Evolutionary conservation across 92 coral and sea anemone species (phyloP), one percentile per base, ranked within the genome.

Genomic region (Nematostella vectensis): DNA sequence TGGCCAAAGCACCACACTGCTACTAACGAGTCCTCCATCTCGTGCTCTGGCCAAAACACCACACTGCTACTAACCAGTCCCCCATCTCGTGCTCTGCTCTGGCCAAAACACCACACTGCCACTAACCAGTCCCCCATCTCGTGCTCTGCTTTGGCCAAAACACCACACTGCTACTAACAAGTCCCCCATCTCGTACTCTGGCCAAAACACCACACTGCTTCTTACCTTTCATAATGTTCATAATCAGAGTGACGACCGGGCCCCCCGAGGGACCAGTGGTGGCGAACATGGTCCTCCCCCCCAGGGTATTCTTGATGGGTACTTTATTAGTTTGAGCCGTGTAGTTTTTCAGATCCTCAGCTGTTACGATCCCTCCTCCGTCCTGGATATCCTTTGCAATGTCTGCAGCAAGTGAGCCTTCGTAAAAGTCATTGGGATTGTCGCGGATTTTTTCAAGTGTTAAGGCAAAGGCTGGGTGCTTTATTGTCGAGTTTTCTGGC

Each of bases 181-280:
- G n/a, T n/a, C n/a, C n/a, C n/a, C n/a, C n/a, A n/a, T n/a, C n/a
- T n/a, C n/a, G n/a, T n/a, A n/a, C n/a, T n/a, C n/a, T n/a, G n/a
- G n/a, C n/a, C n/a, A n/a, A n/a, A n/a, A n/a, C n/a, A n/a, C n/a
- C n/a, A n/a, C n/a, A n/a, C n/a, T 37, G 22, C 1, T 47, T 53
- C 76, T 36, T 24, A 87, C 87, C 89, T 69, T 74, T 76, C 4
- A 87, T 38, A 23, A 87, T 87, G 54, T 87, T 87, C 55, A 87
- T 48, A 31, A 87, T 83, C 4, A 83, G 87, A 3, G 80, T 74
- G 16, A 83, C 55, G 3, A 87, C 96, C 15, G 91, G 57, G 11
- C 96, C 96, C 31, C 91, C 70, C n/a, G 96, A 49, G 23, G 96
- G 91, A 40, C 85, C 87, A 25, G 96, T 91, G 56, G 67, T 63